Conservation (phyloP, 2,888 invertebrate genomes). For the Leptinotarsa haldemani region DNA sequence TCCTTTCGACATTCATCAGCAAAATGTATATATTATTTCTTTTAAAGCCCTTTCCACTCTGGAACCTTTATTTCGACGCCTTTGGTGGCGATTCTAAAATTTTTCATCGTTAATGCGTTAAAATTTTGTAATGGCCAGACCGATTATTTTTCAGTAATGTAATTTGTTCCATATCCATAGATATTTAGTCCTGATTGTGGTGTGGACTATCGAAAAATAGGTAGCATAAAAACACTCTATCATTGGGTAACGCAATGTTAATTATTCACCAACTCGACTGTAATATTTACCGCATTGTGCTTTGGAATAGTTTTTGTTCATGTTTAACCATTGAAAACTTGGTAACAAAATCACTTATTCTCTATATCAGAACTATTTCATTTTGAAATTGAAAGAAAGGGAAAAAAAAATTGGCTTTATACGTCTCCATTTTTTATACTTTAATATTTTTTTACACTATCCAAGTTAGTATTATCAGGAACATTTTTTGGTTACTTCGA, state of each 20-base stretch:
- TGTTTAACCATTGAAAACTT: too few species aligned
- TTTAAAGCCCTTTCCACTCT: not conserved
- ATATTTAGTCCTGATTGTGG: not conserved
- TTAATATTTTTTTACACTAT: too few species aligned
- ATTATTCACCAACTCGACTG: not conserved
- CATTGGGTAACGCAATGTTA: not conserved
- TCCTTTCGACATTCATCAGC: too few species aligned
- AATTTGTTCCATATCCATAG: not conserved
- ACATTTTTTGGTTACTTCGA: too few species aligned
- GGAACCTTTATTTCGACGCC: not conserved
- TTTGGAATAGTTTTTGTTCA: too few species aligned
- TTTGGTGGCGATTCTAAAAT: not conserved
- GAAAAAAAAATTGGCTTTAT: too few species aligned
- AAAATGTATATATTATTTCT: not conserved
- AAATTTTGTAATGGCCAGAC: not conserved
- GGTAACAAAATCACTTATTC: too few species aligned
- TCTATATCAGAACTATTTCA: too few species aligned
- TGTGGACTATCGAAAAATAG: not conserved
- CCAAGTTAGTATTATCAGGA: too few species aligned
- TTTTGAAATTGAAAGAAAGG: too few species aligned
- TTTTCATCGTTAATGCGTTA: not conserved
- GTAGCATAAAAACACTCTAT: not conserved
- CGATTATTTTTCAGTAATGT: not conserved
- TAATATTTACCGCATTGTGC: not conserved
- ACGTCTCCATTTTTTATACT: too few species aligned